Evolutionary conservation across 2,888 invertebrate species (phyloP), one percentile per base, ranked within the genome.

Genomic region (Selenia dentaria): DNA sequence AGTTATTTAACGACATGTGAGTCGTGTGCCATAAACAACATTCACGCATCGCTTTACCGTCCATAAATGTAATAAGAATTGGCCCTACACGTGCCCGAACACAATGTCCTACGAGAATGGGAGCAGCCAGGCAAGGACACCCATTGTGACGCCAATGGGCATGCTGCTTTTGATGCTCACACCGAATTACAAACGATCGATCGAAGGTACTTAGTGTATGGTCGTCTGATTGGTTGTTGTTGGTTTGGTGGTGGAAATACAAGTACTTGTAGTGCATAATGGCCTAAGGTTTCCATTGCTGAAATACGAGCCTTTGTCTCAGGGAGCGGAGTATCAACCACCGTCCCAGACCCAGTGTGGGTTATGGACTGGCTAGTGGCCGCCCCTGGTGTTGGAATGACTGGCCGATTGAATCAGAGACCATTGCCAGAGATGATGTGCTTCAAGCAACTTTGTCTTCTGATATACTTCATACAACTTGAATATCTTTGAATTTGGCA

Each of bases 101-200:
- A 40, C 25, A 29, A 29, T 26, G 34, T 33, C 35, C 16, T 18
- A 14, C 25, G 9, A 16, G 37, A 38, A 34, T 45, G 34, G 39
- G 29, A 39, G 27, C 38, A 40, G 44, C 25, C 11, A 13, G 6
- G 34, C 46, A 41, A 47, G 47, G 47, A 40, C 47, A 27, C 22
- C 4, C 47, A 41, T 41, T 47, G 47, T 40, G 27, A 29, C 26
- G 12, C 11, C 22, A 10, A 41, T 41, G 41, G 47, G 36, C 36
- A 36, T 16, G 40, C 35, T 14, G 40, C 35, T 31, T 27, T 26
- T 9, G 27, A 27, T 10, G 18, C 36, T 26, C 13, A 29, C 8
- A 4, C 24, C 9, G 40, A 35, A 40, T 46, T 26, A 3, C 8
- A 29, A n/a, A 38, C 38, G 13, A 42, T 48, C 47, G 37, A 48